These are phyloP conservation scores for Oxytorus armatus DNA, from an alignment of 2,888 invertebrate species.

Conservation along the genomic window DNA sequence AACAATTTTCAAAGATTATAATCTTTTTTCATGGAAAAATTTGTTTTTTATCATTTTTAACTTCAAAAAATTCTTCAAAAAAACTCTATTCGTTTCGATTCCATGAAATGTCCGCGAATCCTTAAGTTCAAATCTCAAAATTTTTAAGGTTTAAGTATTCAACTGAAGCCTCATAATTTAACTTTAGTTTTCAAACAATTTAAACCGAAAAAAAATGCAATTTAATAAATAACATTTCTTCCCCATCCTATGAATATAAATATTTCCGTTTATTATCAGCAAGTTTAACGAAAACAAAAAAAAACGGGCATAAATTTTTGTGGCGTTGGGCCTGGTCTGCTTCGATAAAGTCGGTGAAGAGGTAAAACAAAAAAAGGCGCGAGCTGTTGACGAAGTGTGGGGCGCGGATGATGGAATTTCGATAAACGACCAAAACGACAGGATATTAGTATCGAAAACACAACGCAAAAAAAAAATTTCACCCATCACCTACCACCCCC, in stretches of 20 bases:
- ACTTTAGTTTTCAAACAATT: no score
- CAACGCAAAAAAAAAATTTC: conserved; percentile 3
- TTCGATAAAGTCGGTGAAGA: conserved; percentile 50
- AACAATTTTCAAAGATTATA: no score
- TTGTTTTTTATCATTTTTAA: no score
- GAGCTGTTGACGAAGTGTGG: not conserved
- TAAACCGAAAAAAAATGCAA: no score
- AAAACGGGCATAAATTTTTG: conserved; percentile 1
- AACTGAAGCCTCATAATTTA: no score
- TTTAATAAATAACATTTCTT: not conserved
- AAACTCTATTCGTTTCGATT: no score
- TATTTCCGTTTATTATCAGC: not conserved
- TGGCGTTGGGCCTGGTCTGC: not conserved
- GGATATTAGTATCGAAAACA: not conserved
- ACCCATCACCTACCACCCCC: no score
- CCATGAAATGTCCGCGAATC: no score
- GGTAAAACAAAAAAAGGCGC: conserved; percentile 36
- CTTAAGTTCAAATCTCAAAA: no score
- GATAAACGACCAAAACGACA: not conserved
- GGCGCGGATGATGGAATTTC: not conserved
- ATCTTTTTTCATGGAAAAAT: no score
- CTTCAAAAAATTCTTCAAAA: no score
- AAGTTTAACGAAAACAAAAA: conserved; percentile 4
- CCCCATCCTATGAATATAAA: not conserved
- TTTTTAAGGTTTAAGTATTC: no score